These are phyloP conservation scores for Drosophila mayri DNA, from an alignment of 1,140 invertebrate genomes.

Conservation along the genomic window DNA sequence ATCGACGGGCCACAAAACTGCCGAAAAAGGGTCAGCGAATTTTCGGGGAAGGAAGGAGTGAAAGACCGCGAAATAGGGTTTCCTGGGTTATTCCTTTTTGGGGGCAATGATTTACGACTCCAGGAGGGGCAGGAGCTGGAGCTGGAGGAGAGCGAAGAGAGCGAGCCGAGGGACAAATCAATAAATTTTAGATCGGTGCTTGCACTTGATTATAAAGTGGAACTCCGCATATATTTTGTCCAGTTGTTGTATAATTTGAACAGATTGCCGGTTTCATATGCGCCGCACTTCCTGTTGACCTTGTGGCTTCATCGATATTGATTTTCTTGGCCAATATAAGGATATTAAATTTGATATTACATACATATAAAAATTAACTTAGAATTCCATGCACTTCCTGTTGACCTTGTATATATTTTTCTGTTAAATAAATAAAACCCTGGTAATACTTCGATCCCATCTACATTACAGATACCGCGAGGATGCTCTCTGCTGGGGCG, in stretches of 20 bases:
- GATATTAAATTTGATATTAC: not conserved
- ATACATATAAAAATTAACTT: no score
- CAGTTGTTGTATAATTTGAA: slow-evolving; percentile 62
- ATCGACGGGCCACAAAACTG: slow-evolving; percentile 15
- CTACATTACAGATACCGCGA: slow-evolving; percentile 89
- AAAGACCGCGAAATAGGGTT: slow-evolving; percentile 39
- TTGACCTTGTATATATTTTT: slow-evolving; percentile 40
- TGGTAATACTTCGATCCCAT: slow-evolving; percentile 49
- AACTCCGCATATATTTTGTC: slow-evolving; percentile 39
- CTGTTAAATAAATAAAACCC: not conserved
- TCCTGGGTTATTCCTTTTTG: slow-evolving; percentile 38
- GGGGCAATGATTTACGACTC: slow-evolving; percentile 67
- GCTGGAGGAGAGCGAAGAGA: not conserved
- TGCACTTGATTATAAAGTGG: slow-evolving; percentile 80
- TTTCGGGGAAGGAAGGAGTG: slow-evolving; percentile 25
- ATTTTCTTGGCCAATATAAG: slow-evolving; percentile 87
- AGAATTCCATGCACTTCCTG: slow-evolving; percentile 32
- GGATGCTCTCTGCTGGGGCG: slow-evolving; percentile 91
- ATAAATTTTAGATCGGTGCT: slow-evolving; percentile 70
- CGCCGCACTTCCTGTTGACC: slow-evolving; percentile 54
- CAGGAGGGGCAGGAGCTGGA: not conserved
- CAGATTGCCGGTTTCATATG: slow-evolving; percentile 70
- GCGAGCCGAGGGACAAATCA: slow-evolving; percentile 57
- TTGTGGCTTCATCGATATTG: slow-evolving; percentile 22
- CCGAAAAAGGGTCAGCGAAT: slow-evolving; percentile 55